Percentiles rank a stretch among this genome's conserved stretches.
Conservation (phyloP, 2,797 vertebrate genomes). For the Anabas testudineus region DNA sequence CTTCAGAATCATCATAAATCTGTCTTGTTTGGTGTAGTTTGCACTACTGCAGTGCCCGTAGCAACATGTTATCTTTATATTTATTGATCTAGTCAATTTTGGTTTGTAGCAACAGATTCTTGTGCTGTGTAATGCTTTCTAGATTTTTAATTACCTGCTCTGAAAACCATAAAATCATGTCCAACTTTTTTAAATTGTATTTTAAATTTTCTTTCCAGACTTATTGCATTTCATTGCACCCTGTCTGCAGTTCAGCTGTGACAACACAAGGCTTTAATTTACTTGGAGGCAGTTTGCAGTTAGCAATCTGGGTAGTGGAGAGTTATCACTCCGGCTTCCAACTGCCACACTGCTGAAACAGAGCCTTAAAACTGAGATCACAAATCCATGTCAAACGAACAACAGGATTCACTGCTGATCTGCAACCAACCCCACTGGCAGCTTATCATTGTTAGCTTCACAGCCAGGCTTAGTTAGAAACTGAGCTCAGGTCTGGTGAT, state of each 20-base stretch:
- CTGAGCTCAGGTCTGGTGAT: neutral
- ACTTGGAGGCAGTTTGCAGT: constrained; percentile 49
- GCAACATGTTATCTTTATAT: constrained; percentile 9
- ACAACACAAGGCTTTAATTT: constrained; percentile 53
- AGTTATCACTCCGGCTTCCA: constrained; percentile 55
- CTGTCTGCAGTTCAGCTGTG: constrained; percentile 47
- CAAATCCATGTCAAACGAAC: constrained; percentile 63
- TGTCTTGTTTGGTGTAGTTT: no score
- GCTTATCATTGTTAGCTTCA: constrained; percentile 20
- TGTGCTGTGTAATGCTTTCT: neutral
- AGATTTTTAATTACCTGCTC: neutral
- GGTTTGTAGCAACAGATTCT: neutral
- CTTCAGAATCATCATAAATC: no score
- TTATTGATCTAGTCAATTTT: neutral
- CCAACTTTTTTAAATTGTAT: constrained; percentile 28
- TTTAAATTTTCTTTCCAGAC: constrained; percentile 27
- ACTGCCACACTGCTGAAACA: constrained; percentile 46
- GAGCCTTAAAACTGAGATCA: constrained; percentile 48
- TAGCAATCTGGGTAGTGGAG: constrained; percentile 28
- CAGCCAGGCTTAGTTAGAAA: neutral
- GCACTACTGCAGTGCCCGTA: no score
- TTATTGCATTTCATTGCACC: constrained; percentile 30
- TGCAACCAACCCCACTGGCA: constrained; percentile 33
- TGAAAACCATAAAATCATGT: constrained; percentile 33
- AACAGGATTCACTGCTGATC: constrained; percentile 44